Conservation (phyloP, 2,113 vertebrate genomes). For the Thunnus maccoyii region DNA sequence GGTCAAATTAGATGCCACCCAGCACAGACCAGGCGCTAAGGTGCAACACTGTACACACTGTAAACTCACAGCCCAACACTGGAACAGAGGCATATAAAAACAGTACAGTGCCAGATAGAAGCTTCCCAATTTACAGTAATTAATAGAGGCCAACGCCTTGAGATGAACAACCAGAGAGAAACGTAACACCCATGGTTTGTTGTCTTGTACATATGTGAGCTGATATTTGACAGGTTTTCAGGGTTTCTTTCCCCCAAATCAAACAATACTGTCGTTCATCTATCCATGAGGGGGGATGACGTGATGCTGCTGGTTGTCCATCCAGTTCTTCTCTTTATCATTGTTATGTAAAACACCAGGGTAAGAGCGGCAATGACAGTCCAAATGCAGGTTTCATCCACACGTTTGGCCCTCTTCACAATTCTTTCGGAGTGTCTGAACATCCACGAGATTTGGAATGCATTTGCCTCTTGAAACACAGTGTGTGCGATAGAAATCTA, state of each 20-base stretch:
- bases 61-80: conserved; percentile 45
- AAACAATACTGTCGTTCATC: conserved; percentile 17
- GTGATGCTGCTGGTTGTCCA: conserved; percentile 31
- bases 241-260: not conserved
- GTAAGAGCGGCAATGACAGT: conserved; percentile 41
- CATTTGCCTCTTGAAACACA: conserved; percentile 38
- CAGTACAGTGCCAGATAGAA: conserved; percentile 34
- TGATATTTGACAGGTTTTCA: not conserved
- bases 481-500: conserved; percentile 30
- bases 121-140: conserved; percentile 27
- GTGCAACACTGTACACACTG: conserved; percentile 36
- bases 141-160: conserved; percentile 11
- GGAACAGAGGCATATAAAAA: conserved; percentile 24
- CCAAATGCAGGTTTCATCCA: conserved; percentile 48
- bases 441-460: conserved; percentile 58
- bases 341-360: conserved; percentile 26
- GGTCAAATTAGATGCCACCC: conserved; percentile 1
- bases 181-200: not conserved
- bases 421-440: conserved; percentile 20
- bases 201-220: conserved; percentile 12
- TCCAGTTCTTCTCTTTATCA: conserved; percentile 23
- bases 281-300: conserved; percentile 6
- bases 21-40: not conserved
- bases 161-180: conserved; percentile 42
- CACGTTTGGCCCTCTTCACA: conserved; percentile 53